Conservation (phyloP, 2,113 vertebrate species). For the Antigone vipio region DNA sequence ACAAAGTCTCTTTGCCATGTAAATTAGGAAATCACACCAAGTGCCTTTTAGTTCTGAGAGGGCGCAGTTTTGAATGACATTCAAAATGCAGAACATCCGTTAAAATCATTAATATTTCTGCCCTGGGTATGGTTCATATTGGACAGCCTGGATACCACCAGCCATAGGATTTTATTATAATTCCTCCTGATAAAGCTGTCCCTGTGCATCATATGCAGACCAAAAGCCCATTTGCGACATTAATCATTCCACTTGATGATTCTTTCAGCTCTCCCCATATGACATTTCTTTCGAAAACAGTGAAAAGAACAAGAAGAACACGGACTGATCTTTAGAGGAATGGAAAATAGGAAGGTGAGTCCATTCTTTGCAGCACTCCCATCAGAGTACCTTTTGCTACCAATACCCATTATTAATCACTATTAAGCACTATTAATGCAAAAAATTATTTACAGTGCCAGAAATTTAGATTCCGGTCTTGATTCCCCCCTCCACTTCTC, state of each 20-base stretch:
- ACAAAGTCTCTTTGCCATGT: neutral
- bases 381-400: neutral
- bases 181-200: neutral
- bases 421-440: neutral
- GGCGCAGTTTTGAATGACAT: slow-evolving; percentile 6
- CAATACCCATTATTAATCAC: neutral
- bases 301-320: neutral
- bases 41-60: neutral
- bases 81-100: neutral
- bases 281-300: neutral
- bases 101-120: slow-evolving; percentile 18
- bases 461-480: neutral
- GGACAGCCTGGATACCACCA: neutral
- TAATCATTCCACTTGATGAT: slow-evolving; percentile 12
- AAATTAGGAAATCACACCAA: slow-evolving; percentile 39
- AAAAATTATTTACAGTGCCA: neutral
- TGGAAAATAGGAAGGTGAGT: neutral
- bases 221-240: neutral
- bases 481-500: neutral
- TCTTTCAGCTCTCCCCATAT: neutral
- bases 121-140: neutral
- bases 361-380: neutral
- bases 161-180: neutral
- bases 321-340: neutral
- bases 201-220: neutral